Conservation (phyloP, 2,113 vertebrate species). For the Aramus guarauna region DNA sequence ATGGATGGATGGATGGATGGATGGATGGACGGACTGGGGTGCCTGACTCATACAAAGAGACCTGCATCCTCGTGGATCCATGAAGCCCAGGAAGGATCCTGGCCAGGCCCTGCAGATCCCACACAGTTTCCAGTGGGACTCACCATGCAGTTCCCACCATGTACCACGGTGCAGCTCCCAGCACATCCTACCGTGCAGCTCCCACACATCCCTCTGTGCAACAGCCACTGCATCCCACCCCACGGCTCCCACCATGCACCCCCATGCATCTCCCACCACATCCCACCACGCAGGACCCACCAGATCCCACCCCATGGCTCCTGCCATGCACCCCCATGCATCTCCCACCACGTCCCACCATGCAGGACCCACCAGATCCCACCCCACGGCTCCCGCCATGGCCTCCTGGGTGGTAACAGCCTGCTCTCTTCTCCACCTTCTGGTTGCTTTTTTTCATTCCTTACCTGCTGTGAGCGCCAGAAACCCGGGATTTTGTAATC, state of each 20-base stretch:
- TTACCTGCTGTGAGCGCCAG: not conserved
- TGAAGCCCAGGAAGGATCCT: not conserved
- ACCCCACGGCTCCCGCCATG: not conserved
- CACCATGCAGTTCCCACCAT: not conserved
- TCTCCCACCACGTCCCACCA: not conserved
- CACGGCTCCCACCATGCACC: not conserved
- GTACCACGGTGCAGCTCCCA: not conserved
- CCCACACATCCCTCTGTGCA: not conserved
- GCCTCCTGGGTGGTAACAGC: not conserved
- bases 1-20: too few relatives aligned
- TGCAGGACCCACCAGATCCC: too few relatives aligned
- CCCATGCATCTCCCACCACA: not conserved
- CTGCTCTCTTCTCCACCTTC: not conserved
- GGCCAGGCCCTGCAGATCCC: not conserved
- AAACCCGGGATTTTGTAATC: not conserved
- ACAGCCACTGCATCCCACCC: not conserved
- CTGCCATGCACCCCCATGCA: not conserved
- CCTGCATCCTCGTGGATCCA: not conserved
- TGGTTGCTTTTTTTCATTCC: not conserved
- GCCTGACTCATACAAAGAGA: not conserved
- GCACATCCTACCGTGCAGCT: fast-evolving
- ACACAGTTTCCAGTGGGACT: not conserved
- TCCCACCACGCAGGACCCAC: too few relatives aligned
- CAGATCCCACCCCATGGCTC: not conserved
- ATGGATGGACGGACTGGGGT: not conserved